Evolutionary conservation across 2,888 invertebrate species (phyloP), one percentile per base, ranked within the genome.

Genomic region (Autographa gamma): DNA sequence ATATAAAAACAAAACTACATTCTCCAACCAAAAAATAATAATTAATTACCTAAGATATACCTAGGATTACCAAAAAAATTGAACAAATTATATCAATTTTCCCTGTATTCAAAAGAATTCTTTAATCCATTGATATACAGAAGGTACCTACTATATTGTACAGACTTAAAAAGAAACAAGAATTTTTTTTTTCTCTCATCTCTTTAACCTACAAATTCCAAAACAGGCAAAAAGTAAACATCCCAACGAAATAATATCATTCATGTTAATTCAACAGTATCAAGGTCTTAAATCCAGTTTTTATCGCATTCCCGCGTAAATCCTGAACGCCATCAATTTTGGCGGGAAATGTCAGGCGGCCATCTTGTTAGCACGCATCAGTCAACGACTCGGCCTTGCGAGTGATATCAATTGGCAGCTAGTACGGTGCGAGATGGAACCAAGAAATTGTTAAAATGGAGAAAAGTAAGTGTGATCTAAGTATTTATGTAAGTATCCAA

Each of bases 331-430:
- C 63, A 54, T 63, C 43, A 62, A 41, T 68, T 74, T 63, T 54
- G 60, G 71, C 62, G 66, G 68, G 64, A 70, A 68, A 60, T 67
- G 60, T 62, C 63, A 67, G 48, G n/a, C 70, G 34, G 70, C 81
- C 73, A 76, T 72, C 13, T 74, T 81, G 62, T 16, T 60, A 60
- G 67, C 68, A 72, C 77, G 56, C 67, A 71, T 78, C 66, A 70
- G 48, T 74, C 66, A 71, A 71, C 54, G 34, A 14, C 32, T 63
- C 63, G 68, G 31, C 74, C 73, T 76, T 76, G 76, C 58, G 41
- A 43, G 5, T 52, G 19, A 66, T 34, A 62, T 18, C 54, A 54
- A 62, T 60, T 66, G 56, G 56, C 38, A 19, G 61, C 7, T 16
- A n/a, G 18, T 59, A 34, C 16, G 9, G 66, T 69, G 63, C 18